Conservation (phyloP, 2,888 invertebrate genomes). For the Argyresthia goedartella region DNA sequence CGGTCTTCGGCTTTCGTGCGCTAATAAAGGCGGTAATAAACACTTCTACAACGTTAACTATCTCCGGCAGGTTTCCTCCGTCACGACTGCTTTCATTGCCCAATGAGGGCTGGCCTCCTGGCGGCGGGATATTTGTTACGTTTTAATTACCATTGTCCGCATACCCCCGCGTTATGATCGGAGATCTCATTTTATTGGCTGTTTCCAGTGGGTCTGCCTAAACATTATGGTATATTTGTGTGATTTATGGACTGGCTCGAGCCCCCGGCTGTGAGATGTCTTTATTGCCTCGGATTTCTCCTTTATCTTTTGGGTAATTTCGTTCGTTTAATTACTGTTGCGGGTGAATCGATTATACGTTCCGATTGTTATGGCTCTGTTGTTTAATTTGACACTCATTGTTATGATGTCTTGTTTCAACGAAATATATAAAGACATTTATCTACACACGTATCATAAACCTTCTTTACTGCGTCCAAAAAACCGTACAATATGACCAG, state of each 20-base stretch:
- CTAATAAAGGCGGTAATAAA: slow-evolving; percentile 1
- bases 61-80: neutral
- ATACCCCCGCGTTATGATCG: neutral
- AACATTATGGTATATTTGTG: neutral
- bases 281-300: slow-evolving; percentile 18
- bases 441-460: no score
- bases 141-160: neutral
- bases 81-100: neutral
- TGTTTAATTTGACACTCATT: neutral
- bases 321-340: neutral
- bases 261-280: slow-evolving; percentile 16
- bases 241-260: slow-evolving; percentile 3
- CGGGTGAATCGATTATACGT: neutral
- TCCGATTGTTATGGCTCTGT: neutral
- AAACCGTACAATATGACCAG: no score
- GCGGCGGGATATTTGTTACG: neutral
- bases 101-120: neutral
- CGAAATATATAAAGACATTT: no score
- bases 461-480: no score
- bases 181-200: neutral
- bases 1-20: neutral
- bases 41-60: slow-evolving; percentile 2
- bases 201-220: neutral
- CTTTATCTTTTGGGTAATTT: slow-evolving; percentile 1
- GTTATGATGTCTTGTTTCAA: neutral